Evolutionary conservation across 2,797 vertebrate genomes (phyloP).

Genomic region (Odontamblyopus lacepedii): DNA sequence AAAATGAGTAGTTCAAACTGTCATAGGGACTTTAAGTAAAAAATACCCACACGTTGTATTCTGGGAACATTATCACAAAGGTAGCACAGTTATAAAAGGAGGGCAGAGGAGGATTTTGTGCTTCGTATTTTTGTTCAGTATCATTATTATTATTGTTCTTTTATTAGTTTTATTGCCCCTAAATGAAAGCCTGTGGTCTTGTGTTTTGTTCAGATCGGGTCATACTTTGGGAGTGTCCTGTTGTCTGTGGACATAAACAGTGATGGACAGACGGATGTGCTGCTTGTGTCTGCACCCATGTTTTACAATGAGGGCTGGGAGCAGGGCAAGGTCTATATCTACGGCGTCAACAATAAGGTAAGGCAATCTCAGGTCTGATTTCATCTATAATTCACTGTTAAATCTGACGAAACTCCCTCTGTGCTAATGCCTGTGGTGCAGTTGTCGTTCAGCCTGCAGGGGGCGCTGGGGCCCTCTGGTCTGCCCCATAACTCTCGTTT

Average conservation of each 20-base stretch:
- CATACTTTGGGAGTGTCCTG: conserved; percentile 92
- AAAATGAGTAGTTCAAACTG: no score
- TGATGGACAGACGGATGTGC: conserved; percentile 81
- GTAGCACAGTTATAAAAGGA: no score
- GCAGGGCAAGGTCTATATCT: conserved; percentile 86
- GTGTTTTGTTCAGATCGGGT: conserved; percentile 84
- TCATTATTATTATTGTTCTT: no score
- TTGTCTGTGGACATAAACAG: conserved; percentile 81
- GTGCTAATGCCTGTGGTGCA: conserved; percentile 40
- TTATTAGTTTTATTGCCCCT: no score
- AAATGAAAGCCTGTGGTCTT: not conserved
- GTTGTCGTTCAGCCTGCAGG: conserved; percentile 77
- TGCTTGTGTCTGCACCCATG: conserved; percentile 94
- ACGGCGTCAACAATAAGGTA: conserved; percentile 35
- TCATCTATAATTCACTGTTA: not conserved
- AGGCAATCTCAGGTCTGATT: not conserved
- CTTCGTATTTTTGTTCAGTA: no score
- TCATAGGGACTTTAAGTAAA: no score
- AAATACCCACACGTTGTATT: no score
- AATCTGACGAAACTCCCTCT: not conserved
- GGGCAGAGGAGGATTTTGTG: no score
- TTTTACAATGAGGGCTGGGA: conserved; percentile 89
- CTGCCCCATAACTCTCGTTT: conserved; percentile 88
- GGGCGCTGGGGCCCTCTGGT: conserved; percentile 75
- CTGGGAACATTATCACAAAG: no score